Conservation (phyloP, 2,888 invertebrate species). For the Pseudococcus viburni region DNA sequence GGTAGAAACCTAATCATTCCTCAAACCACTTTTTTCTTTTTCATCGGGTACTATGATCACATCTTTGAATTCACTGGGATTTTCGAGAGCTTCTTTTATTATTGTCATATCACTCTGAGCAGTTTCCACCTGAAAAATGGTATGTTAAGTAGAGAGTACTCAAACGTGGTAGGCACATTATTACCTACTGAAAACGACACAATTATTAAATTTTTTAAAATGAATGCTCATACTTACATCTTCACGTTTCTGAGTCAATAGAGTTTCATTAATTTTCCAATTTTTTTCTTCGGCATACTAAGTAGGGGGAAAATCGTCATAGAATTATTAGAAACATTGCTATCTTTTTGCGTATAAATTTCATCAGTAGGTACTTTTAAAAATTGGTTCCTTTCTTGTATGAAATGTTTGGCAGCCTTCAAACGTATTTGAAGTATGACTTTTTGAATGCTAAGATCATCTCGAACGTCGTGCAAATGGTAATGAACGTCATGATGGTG, state of each 20-base stretch:
- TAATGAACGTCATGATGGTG: not conserved
- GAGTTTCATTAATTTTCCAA: not conserved
- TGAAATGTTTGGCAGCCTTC: conserved; percentile 3
- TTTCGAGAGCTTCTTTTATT: not conserved
- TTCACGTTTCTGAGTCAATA: not conserved
- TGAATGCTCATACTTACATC: not conserved
- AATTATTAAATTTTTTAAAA: too few relatives aligned
- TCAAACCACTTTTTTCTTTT: not conserved
- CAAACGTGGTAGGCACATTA: not conserved
- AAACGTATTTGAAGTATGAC: not conserved
- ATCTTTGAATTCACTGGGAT: not conserved
- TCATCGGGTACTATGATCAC: not conserved
- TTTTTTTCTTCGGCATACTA: not conserved
- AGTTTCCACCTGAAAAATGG: not conserved
- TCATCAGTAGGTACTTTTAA: not conserved
- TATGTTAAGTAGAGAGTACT: not conserved
- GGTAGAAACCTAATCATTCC: too few relatives aligned
- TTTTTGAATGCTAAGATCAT: not conserved
- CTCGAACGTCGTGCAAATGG: not conserved
- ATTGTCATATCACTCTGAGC: not conserved
- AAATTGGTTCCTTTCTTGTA: not conserved
- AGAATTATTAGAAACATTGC: too few relatives aligned
- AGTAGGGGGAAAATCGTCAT: not conserved
- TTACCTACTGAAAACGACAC: too few relatives aligned
- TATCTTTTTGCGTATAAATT: too few relatives aligned